Percentiles rank a stretch among this genome's conserved stretches.
phyloP scores from a whole-genome alignment of 2,797 vertebrate species.

The Antrozous pallidus region DNA sequence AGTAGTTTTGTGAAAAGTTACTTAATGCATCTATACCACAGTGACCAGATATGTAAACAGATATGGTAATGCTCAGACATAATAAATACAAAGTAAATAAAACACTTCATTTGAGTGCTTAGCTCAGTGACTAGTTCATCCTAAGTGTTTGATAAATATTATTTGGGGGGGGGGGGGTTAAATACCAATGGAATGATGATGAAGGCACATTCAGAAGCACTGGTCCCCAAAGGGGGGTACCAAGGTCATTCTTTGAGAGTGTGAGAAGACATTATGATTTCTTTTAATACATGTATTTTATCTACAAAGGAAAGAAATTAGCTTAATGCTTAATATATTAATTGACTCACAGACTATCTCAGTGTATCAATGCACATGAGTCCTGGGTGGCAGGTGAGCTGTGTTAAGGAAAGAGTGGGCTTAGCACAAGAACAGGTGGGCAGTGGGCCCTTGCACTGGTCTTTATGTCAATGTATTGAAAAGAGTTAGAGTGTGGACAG shows the following conservation, averaged over 20 bases:
- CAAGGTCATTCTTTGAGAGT: neutral
- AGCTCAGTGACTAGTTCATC: neutral
- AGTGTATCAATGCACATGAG: neutral
- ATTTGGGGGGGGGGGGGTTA: too few species aligned
- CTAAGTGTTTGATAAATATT: neutral
- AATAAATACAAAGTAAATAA: neutral
- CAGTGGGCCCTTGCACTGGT: neutral
- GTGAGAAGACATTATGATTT: neutral
- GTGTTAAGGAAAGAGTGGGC: neutral
- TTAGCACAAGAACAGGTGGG: neutral
- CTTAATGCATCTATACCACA: neutral
- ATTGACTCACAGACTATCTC: neutral
- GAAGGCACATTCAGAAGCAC: neutral
- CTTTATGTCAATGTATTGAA: neutral
- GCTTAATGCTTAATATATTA: neutral
- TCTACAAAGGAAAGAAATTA: neutral
- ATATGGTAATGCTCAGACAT: neutral
- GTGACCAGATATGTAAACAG: neutral
- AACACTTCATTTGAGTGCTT: neutral
- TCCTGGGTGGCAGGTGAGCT: neutral
- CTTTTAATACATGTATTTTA: neutral
- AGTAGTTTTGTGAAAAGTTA: neutral
- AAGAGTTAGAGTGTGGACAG: neutral
- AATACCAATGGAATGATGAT: neutral
- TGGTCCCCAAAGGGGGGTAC: neutral